A percentile compares a stretch with the other conserved stretches of the same genome.
Conservation (phyloP, 2,797 vertebrate species). For the Phataginus tetradactyla region DNA sequence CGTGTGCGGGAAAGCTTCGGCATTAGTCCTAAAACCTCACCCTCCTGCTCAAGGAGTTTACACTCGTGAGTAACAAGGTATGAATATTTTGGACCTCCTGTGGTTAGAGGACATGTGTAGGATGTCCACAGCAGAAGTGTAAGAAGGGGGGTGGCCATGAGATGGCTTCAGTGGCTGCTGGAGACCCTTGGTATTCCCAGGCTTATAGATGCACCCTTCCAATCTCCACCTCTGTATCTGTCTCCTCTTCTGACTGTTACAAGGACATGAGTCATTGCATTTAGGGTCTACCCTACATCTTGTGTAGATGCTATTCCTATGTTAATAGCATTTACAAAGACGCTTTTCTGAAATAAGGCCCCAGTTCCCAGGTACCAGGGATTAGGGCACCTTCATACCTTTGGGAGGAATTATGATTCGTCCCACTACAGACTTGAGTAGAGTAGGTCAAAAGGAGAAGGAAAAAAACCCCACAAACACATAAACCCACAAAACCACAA, state of each 20-base stretch:
- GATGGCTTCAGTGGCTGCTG: neutral
- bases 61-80: neutral
- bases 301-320: too few relatives aligned
- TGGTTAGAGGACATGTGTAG: fast-evolving
- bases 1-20: fast-evolving
- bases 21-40: neutral
- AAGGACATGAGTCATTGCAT: neutral
- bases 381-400: neutral
- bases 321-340: neutral
- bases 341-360: neutral
- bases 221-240: neutral
- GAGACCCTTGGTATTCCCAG: neutral
- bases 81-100: too few relatives aligned
- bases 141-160: neutral
- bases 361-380: neutral
- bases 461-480: neutral
- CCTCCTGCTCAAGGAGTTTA: neutral
- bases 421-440: neutral
- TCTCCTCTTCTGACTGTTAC: too few relatives aligned
- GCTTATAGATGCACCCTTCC: neutral
- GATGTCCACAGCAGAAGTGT: neutral
- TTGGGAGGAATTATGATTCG: neutral
- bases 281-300: neutral
- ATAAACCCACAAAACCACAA: neutral
- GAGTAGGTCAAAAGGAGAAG: fast-evolving